Evolutionary conservation across 2,113 vertebrate species (phyloP).

Genomic region (Python bivittatus): DNA sequence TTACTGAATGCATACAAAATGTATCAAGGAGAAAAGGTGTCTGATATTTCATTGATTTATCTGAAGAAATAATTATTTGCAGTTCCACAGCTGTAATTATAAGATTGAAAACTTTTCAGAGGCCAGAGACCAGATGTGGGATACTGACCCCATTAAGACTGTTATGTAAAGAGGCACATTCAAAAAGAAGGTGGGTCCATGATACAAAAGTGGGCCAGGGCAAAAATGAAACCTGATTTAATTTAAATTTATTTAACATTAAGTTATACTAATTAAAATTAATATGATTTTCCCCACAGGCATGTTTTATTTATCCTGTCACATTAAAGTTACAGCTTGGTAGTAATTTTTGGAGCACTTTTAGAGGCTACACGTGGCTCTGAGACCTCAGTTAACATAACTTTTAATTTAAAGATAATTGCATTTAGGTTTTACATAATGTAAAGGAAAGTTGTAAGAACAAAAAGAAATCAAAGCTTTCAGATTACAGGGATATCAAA

Average conservation of each 20-base stretch:
- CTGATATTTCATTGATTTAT: background rate
- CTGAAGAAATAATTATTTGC: background rate
- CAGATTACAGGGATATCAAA: background rate
- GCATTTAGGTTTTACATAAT: background rate
- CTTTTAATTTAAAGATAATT: background rate
- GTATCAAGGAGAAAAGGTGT: background rate
- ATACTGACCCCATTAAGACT: background rate
- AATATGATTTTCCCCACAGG: background rate
- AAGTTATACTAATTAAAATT: background rate
- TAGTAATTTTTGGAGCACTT: background rate
- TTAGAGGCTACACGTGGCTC: background rate
- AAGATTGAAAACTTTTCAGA: background rate
- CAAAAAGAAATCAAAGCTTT: fast-evolving
- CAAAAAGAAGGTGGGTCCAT: background rate
- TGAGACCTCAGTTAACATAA: background rate
- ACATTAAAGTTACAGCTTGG: background rate
- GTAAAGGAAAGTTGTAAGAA: background rate
- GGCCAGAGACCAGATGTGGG: background rate
- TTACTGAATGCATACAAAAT: background rate
- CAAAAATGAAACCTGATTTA: background rate
- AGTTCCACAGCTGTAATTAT: background rate
- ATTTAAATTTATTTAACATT: background rate
- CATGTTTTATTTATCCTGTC: background rate
- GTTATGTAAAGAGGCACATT: background rate
- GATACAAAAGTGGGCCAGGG: background rate